Evolutionary conservation across 1,140 invertebrate species (phyloP).

Genomic region (Mercenaria mercenaria): DNA sequence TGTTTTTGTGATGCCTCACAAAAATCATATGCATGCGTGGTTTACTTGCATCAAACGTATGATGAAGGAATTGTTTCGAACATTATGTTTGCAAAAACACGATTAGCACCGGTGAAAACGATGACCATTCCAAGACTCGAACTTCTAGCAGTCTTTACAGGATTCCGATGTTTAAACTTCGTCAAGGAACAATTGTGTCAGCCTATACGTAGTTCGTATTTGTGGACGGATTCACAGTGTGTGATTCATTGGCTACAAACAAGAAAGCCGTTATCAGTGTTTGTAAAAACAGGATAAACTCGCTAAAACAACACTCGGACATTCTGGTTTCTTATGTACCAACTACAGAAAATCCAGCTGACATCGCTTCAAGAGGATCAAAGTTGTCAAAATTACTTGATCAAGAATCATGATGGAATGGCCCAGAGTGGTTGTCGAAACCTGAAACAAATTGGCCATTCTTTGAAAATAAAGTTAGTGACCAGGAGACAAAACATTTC

Average conservation of each 20-base stretch:
- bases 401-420: neutral
- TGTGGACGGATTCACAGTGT: slow-evolving; percentile 7
- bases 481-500: no score
- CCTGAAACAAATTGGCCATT: neutral
- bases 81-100: neutral
- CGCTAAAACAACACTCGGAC: neutral
- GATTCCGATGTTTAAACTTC: slow-evolving; percentile 4
- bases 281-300: neutral
- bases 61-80: neutral
- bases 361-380: slow-evolving; percentile 4
- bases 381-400: neutral
- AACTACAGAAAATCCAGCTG: slow-evolving; percentile 13
- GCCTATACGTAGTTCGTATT: neutral
- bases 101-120: neutral
- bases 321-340: neutral
- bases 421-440: neutral
- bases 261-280: neutral
- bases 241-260: neutral
- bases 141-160: neutral
- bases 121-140: slow-evolving; percentile 24
- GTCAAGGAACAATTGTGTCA: neutral
- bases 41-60: neutral
- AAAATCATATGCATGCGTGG: slow-evolving; percentile 17
- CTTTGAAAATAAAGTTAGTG: neutral
- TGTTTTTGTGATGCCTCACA: slow-evolving; percentile 35